Evolutionary conservation across 2,797 vertebrate species (phyloP).

Genomic region (Gorsachius magnificus): DNA sequence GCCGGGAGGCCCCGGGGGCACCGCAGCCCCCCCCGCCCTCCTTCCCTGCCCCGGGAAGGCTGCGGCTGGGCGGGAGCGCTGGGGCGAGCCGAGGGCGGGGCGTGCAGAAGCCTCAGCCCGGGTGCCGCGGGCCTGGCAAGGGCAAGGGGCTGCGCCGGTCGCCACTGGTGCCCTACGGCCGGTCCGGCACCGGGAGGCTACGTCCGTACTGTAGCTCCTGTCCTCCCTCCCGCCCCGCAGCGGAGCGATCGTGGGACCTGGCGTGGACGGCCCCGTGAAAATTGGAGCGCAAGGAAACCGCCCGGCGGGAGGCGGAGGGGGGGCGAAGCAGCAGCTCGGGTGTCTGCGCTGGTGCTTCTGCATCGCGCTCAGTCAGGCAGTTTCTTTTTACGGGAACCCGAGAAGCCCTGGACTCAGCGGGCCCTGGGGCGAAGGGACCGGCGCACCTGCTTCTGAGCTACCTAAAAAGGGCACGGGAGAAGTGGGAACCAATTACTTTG

Average conservation of each 20-base stretch:
- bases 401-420: slow-evolving; percentile 55
- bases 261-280: fast-evolving
- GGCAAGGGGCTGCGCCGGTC: too few relatives aligned
- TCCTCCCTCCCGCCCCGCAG: fast-evolving
- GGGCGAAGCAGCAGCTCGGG: not conserved
- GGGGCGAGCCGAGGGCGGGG: too few relatives aligned
- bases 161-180: too few relatives aligned
- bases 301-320: fast-evolving
- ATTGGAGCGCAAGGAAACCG: fast-evolving
- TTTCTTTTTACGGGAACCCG: slow-evolving; percentile 29
- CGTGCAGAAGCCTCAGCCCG: too few relatives aligned
- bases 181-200: too few relatives aligned
- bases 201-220: too few relatives aligned
- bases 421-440: not conserved
- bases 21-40: too few relatives aligned
- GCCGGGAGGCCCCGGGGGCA: too few relatives aligned
- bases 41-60: too few relatives aligned
- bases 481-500: slow-evolving; percentile 18
- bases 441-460: slow-evolving; percentile 65
- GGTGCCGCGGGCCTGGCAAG: too few relatives aligned
- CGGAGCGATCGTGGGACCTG: fast-evolving
- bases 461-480: slow-evolving; percentile 68
- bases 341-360: not conserved
- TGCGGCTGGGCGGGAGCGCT: too few relatives aligned
- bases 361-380: not conserved